Conservation (phyloP, 1,140 invertebrate species). For the Paraescarpia echinospica region DNA sequence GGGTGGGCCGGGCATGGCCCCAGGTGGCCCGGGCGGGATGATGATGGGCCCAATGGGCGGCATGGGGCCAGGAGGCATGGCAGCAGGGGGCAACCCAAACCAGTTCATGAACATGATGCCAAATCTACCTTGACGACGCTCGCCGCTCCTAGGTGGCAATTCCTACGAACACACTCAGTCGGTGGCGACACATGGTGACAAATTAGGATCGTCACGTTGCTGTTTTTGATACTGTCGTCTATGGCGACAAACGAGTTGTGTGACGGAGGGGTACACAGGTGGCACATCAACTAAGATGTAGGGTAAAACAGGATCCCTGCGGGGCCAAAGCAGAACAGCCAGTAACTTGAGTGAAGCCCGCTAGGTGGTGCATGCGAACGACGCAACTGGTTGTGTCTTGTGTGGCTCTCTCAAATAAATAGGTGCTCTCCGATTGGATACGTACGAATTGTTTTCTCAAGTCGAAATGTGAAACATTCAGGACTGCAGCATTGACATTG, state of each 20-base stretch:
- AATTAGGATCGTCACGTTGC: background rate
- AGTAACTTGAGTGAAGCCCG: background rate
- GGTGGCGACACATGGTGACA: background rate
- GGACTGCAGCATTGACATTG: background rate
- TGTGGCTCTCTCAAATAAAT: background rate
- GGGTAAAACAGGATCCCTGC: background rate
- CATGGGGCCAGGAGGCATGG: background rate
- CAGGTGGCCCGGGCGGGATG: background rate
- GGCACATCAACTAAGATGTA: background rate
- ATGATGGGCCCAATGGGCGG: constrained; percentile 12
- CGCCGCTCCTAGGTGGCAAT: background rate
- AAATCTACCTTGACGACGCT: background rate
- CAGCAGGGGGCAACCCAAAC: background rate
- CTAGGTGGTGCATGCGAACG: background rate
- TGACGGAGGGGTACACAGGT: background rate
- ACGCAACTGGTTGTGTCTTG: background rate
- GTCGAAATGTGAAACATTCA: background rate
- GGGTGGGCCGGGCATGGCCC: constrained; percentile 22
- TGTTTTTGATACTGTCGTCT: background rate
- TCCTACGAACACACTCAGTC: background rate
- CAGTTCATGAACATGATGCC: constrained; percentile 4
- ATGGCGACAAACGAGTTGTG: background rate
- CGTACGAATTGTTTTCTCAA: background rate
- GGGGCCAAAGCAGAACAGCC: background rate
- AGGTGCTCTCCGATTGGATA: background rate